Conservation (phyloP, 2,113 vertebrate genomes). For the Cynoglossus semilaevis region DNA sequence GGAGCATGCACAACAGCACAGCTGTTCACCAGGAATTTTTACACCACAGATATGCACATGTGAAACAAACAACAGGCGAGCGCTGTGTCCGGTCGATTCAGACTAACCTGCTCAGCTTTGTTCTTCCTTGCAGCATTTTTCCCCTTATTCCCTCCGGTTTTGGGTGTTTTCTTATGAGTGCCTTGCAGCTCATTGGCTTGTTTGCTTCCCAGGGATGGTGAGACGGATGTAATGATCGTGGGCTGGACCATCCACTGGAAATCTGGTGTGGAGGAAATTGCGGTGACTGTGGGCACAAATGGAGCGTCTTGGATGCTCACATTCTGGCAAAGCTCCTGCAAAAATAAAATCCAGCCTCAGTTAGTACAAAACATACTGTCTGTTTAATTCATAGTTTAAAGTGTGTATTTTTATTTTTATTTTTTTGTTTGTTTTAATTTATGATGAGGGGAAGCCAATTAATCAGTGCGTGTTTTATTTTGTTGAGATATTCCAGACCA, state of each 20-base stretch:
- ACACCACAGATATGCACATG: conserved; percentile 37
- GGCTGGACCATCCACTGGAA: conserved; percentile 96
- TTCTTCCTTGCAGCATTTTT: conserved; percentile 86
- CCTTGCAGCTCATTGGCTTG: conserved; percentile 81
- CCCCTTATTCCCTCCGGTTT: conserved; percentile 79
- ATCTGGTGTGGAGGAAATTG: conserved; percentile 89
- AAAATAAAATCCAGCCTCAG: conserved; percentile 24
- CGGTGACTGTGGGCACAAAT: conserved; percentile 90
- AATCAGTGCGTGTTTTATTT: conserved; percentile 26
- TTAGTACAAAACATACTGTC: background rate
- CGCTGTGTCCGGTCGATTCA: conserved; percentile 8
- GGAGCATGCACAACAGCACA: conserved; percentile 49
- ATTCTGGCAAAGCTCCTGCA: conserved; percentile 83
- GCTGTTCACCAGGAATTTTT: conserved; percentile 50
- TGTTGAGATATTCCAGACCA: conserved; percentile 69
- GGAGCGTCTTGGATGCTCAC: conserved; percentile 74
- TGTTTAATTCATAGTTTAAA: background rate
- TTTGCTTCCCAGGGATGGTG: conserved; percentile 82
- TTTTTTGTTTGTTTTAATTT: too few relatives aligned
- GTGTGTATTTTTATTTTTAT: background rate
- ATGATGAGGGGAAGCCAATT: too few relatives aligned
- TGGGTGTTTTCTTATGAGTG: conserved; percentile 72
- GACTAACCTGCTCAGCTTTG: conserved; percentile 89
- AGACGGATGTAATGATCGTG: conserved; percentile 85
- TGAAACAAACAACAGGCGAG: too few relatives aligned